Percentiles rank a stretch among this genome's conserved stretches.
Evolutionary conservation across 1,140 invertebrate species (phyloP).

Genomic region (Zaprionus gabonicus): DNA sequence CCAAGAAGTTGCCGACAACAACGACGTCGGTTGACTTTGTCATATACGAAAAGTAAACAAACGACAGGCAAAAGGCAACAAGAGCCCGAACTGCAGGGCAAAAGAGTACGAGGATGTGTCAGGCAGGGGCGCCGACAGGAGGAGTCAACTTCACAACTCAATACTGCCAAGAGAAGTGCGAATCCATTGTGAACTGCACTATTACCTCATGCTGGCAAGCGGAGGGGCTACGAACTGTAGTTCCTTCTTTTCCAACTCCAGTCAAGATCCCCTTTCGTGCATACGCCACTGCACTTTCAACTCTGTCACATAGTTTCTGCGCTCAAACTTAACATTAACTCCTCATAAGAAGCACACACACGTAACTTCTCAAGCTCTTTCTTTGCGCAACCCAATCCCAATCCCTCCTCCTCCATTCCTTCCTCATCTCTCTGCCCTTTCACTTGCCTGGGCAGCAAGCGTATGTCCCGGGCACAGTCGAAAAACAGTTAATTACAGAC

Average conservation of each 20-base stretch:
- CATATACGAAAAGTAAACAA: conserved; percentile 81
- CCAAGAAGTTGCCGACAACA: conserved; percentile 75
- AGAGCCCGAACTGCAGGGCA: conserved; percentile 46
- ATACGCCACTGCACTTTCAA: conserved; percentile 19
- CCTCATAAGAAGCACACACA: conserved; percentile 48
- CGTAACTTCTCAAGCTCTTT: conserved; percentile 50
- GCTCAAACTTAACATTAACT: conserved; percentile 65
- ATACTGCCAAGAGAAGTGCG: not conserved
- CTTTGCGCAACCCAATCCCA: conserved; percentile 10
- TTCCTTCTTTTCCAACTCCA: not conserved
- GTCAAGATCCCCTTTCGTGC: not conserved
- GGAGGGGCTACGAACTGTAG: no score
- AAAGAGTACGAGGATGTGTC: conserved; percentile 13
- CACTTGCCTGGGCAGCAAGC: not conserved
- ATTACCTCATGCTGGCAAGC: no score
- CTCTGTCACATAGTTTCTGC: conserved; percentile 63
- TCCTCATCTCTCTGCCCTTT: no score
- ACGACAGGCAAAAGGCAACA: conserved; percentile 75
- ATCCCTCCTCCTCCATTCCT: not conserved
- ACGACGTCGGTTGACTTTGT: conserved; percentile 77
- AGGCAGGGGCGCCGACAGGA: conserved; percentile 20
- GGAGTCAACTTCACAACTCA: not conserved
- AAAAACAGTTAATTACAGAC: conserved; percentile 80
- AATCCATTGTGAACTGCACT: not conserved
- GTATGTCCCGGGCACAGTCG: conserved; percentile 39